phyloP scores from a whole-genome alignment of 1,140 invertebrate species.

The Sarcophaga bullata region DNA sequence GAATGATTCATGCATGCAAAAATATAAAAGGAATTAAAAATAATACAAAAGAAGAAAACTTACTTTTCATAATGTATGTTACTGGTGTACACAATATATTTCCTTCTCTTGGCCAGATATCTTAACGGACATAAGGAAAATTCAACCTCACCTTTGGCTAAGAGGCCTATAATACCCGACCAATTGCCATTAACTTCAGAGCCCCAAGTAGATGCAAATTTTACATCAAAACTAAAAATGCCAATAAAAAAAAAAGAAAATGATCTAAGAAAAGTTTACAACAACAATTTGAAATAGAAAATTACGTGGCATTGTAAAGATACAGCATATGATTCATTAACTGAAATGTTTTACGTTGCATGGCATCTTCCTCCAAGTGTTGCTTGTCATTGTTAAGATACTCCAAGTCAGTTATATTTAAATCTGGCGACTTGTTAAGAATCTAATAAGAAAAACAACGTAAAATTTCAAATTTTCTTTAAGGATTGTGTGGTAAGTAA shows the following conservation, averaged over 20 bases:
- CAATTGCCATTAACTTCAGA: slow-evolving; percentile 67
- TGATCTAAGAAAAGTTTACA: not conserved
- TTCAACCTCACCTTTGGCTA: slow-evolving; percentile 66
- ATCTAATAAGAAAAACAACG: slow-evolving; percentile 3
- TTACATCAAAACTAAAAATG: slow-evolving; percentile 63
- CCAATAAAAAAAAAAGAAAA: not conserved
- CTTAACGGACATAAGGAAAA: slow-evolving; percentile 67
- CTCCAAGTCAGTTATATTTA: slow-evolving; percentile 45
- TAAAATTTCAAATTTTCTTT: not conserved
- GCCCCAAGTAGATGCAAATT: slow-evolving; percentile 66
- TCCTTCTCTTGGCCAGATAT: slow-evolving; percentile 58
- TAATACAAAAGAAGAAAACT: slow-evolving; percentile 41
- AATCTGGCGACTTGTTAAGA: not conserved
- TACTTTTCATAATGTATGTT: slow-evolving; percentile 64
- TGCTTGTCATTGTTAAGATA: slow-evolving; percentile 51
- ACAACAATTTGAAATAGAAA: not conserved
- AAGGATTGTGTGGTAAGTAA: not conserved
- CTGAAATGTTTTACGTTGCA: slow-evolving; percentile 67
- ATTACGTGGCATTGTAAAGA: slow-evolving; percentile 68
- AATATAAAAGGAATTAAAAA: not conserved
- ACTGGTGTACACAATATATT: slow-evolving; percentile 47
- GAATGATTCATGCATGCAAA: not conserved
- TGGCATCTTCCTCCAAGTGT: slow-evolving; percentile 66
- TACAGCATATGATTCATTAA: slow-evolving; percentile 65
- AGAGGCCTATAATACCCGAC: slow-evolving; percentile 68